Evolutionary conservation across 23 tunicate genomes (phyloP).

Genomic region (Ciona savignyi): DNA sequence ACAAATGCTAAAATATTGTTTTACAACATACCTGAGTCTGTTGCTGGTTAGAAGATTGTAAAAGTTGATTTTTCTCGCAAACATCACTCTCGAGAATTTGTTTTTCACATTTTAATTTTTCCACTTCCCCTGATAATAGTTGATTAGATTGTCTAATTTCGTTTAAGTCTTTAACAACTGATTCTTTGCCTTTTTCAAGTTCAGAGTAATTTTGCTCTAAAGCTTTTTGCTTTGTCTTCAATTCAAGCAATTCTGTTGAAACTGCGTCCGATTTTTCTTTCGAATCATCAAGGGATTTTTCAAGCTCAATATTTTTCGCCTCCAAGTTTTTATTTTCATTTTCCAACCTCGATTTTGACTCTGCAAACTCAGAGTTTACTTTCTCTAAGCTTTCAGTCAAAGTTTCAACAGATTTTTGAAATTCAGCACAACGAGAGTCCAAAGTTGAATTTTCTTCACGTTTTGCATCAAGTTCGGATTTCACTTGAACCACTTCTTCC

Average conservation of each 20-base stretch:
- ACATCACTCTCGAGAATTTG: not conserved
- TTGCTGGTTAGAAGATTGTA: not conserved
- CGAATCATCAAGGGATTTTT: not conserved
- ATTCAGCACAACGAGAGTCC: not conserved
- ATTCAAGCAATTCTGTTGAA: not conserved
- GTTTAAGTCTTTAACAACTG: not conserved
- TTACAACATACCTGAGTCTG: not conserved
- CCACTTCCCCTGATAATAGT: not conserved
- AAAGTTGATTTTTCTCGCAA: slow-evolving; percentile 1
- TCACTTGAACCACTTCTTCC: not conserved
- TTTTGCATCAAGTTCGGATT: not conserved
- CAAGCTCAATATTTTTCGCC: not conserved
- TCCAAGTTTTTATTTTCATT: not conserved
- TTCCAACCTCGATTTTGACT: not conserved
- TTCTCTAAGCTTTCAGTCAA: not conserved
- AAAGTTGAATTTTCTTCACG: slow-evolving; percentile 1
- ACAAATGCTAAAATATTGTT: no score
- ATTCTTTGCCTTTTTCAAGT: not conserved
- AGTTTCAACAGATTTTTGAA: not conserved
- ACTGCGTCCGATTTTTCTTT: not conserved
- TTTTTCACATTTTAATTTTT: not conserved
- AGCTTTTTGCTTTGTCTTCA: not conserved
- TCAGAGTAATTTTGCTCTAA: not conserved
- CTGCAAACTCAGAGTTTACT: not conserved
- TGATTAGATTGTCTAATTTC: not conserved